Evolutionary conservation across 2,797 vertebrate genomes (phyloP).

Genomic region (Lepus townsendii): DNA sequence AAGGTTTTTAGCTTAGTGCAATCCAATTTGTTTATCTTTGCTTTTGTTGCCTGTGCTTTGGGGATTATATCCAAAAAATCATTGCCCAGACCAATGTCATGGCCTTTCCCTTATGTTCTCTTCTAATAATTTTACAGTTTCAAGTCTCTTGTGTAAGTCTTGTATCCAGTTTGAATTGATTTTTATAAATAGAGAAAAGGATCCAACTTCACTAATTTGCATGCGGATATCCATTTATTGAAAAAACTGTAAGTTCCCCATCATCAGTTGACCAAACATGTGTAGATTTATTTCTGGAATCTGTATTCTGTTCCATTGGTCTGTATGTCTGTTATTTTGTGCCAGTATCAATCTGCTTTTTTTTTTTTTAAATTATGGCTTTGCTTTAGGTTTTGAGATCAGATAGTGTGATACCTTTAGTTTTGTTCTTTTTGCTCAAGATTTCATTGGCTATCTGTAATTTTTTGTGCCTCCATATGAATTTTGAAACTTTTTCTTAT

Average conservation of each 20-base stretch:
- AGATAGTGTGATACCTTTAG: not conserved
- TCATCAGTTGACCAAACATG: not conserved
- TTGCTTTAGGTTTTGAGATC: not conserved
- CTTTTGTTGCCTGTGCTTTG: not conserved
- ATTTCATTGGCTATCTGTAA: not conserved
- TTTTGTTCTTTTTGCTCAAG: not conserved
- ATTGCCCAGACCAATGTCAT: not conserved
- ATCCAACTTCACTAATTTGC: not conserved
- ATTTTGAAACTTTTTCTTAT: not conserved
- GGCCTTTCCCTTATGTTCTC: not conserved
- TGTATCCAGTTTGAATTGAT: slow-evolving; percentile 12
- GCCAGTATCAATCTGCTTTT: not conserved
- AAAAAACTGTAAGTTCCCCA: not conserved
- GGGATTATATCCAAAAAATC: not conserved
- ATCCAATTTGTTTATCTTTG: not conserved
- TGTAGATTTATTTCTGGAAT: not conserved
- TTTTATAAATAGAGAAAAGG: not conserved
- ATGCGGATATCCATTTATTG: not conserved
- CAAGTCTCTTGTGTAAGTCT: not conserved
- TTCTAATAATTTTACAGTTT: not conserved
- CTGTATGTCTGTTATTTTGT: not conserved
- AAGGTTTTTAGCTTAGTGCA: not conserved
- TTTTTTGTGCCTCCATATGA: not conserved
- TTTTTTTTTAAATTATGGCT: not conserved
- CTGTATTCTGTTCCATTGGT: not conserved